Conservation (phyloP, 2,888 invertebrate species). For the Tanypteryx hageni region DNA sequence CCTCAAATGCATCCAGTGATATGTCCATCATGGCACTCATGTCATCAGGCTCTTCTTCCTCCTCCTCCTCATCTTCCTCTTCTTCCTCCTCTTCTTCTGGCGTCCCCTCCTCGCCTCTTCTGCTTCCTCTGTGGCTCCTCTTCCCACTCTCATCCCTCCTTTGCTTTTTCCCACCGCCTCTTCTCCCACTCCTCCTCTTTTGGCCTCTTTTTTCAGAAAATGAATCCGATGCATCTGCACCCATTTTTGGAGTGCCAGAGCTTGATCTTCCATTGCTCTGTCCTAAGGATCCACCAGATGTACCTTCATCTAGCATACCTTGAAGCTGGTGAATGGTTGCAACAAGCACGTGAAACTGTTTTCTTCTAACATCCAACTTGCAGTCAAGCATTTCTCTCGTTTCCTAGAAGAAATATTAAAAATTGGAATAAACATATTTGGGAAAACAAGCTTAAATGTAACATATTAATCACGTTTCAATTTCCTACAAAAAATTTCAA, state of each 20-base stretch:
- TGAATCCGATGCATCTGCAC: slow-evolving; percentile 18
- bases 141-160: slow-evolving; percentile 33
- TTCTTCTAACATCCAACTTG: slow-evolving; percentile 88
- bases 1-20: slow-evolving; percentile 76
- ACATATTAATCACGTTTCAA: too few species aligned
- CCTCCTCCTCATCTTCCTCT: slow-evolving; percentile 47
- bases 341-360: slow-evolving; percentile 93
- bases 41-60: slow-evolving; percentile 72
- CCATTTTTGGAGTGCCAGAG: slow-evolving; percentile 44
- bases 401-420: slow-evolving; percentile 75
- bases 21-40: slow-evolving; percentile 78
- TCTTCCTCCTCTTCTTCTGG: slow-evolving; percentile 32
- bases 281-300: neutral
- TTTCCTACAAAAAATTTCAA: neutral
- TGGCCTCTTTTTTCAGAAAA: neutral
- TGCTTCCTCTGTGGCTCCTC: slow-evolving; percentile 44
- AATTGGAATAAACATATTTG: neutral
- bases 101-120: slow-evolving; percentile 32
- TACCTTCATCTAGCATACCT: slow-evolving; percentile 84
- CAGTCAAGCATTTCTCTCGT: slow-evolving; percentile 85
- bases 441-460: neutral
- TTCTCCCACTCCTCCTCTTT: slow-evolving; percentile 34
- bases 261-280: slow-evolving; percentile 49
- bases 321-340: slow-evolving; percentile 92
- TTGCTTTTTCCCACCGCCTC: neutral